phyloP scores from a whole-genome alignment of 2,113 vertebrate species.

The Platysternon megacephalum region DNA sequence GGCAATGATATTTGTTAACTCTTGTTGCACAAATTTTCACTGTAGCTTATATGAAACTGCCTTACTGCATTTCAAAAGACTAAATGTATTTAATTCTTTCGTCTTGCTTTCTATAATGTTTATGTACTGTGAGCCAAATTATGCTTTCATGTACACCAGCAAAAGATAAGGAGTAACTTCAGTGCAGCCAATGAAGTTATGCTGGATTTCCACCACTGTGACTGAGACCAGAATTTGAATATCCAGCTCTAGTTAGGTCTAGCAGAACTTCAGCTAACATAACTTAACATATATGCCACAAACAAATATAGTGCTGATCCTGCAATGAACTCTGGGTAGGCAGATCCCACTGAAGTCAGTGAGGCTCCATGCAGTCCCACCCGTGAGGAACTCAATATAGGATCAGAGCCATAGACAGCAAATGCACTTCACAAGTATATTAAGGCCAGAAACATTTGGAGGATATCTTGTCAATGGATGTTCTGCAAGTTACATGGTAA shows the following conservation, averaged over 20 bases:
- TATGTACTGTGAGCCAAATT: background rate
- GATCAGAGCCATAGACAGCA: background rate
- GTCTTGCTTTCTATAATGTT: background rate
- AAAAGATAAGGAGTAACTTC: background rate
- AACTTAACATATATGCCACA: background rate
- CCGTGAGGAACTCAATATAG: background rate
- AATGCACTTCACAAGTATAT: background rate
- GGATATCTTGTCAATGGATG: background rate
- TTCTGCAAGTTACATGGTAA: background rate
- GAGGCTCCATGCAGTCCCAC: background rate
- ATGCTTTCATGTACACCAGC: background rate
- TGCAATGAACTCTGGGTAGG: background rate
- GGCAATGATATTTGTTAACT: no score
- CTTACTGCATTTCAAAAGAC: background rate
- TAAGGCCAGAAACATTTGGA: background rate
- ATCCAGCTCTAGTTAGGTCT: background rate
- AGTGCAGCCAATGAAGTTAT: background rate
- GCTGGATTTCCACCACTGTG: background rate
- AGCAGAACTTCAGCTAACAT: background rate
- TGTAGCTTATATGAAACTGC: background rate
- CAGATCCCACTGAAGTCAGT: background rate
- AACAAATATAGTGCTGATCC: background rate
- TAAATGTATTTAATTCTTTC: accelerated
- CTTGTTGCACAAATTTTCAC: background rate
- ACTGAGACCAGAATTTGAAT: background rate